These are phyloP conservation scores for Stichopus chloronotus DNA, from an alignment of 35 echinoderm and acorn worm species.

Conservation along the genomic window DNA sequence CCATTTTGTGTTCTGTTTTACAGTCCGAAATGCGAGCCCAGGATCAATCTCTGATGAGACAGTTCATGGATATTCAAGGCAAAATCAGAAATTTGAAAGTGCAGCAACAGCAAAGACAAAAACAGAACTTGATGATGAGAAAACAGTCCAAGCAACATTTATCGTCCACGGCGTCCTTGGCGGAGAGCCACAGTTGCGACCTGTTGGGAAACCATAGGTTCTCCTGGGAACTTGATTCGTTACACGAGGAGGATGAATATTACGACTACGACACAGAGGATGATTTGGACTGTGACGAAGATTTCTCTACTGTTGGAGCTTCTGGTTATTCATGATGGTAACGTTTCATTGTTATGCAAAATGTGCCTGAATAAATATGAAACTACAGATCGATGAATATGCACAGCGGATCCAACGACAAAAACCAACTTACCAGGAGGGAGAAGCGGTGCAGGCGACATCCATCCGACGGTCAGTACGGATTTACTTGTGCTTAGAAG, in stretches of 20 bases:
- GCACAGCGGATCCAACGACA: too few species aligned
- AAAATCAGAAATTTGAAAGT: constrained; percentile 44
- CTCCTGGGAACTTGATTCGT: constrained; percentile 53
- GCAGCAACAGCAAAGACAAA: constrained; percentile 42
- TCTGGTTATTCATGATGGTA: constrained; percentile 51
- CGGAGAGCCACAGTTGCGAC: neutral
- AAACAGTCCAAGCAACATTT: constrained; percentile 35
- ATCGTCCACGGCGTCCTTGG: neutral
- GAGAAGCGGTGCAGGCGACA: too few species aligned
- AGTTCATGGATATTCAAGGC: constrained; percentile 47
- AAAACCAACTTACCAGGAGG: too few species aligned
- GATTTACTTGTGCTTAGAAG: too few species aligned
- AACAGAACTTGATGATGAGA: constrained; percentile 8
- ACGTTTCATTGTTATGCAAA: too few species aligned
- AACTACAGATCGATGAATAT: too few species aligned
- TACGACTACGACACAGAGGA: constrained; percentile 62
- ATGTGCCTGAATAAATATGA: too few species aligned
- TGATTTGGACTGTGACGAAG: constrained; percentile 25
- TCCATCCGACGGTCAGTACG: too few species aligned
- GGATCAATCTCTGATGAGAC: constrained; percentile 53
- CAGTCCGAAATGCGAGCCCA: constrained; percentile 10
- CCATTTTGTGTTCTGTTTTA: neutral
- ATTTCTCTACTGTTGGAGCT: constrained; percentile 8
- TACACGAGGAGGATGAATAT: constrained; percentile 62
- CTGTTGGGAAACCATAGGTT: constrained; percentile 52